A percentile compares a stretch with the other conserved stretches of the same genome.
These are phyloP conservation scores for pig (Sus scrofa) DNA, from an alignment of 2,113 vertebrate genomes.

Conservation along the genomic window DNA sequence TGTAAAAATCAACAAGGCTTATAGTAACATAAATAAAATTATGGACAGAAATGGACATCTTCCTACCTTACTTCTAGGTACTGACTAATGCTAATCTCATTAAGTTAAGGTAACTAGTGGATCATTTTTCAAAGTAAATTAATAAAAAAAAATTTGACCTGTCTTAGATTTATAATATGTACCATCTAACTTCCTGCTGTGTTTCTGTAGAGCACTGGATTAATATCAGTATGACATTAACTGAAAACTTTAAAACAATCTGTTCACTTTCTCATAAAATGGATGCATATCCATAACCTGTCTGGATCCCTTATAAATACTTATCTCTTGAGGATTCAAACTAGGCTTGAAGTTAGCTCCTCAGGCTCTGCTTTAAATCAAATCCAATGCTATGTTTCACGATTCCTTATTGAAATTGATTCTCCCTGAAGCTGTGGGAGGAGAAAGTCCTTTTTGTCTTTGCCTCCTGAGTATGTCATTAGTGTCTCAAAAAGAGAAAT, in stretches of 20 bases:
- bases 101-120: neutral
- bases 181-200: neutral
- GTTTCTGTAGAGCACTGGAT: neutral
- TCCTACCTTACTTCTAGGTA: neutral
- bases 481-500: neutral
- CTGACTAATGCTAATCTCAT: neutral
- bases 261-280: slow-evolving; percentile 1
- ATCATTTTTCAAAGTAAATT: neutral
- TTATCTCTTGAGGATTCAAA: slow-evolving; percentile 64
- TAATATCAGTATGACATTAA: neutral
- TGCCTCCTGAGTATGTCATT: slow-evolving; percentile 22
- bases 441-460: slow-evolving; percentile 58
- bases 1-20: neutral
- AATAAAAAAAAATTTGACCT: too few species aligned
- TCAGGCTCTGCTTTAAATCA: slow-evolving; percentile 75
- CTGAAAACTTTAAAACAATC: slow-evolving; percentile 60
- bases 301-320: slow-evolving; percentile 23
- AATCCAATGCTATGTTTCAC: slow-evolving; percentile 75
- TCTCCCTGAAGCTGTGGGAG: slow-evolving; percentile 69
- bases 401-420: slow-evolving; percentile 70
- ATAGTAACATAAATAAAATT: neutral
- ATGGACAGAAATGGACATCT: neutral
- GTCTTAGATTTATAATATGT: too few species aligned
- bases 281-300: slow-evolving; percentile 50
- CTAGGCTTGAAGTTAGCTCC: slow-evolving; percentile 61